Evolutionary conservation across 2,888 invertebrate species (phyloP).

Genomic region (Hecatera dysodea): DNA sequence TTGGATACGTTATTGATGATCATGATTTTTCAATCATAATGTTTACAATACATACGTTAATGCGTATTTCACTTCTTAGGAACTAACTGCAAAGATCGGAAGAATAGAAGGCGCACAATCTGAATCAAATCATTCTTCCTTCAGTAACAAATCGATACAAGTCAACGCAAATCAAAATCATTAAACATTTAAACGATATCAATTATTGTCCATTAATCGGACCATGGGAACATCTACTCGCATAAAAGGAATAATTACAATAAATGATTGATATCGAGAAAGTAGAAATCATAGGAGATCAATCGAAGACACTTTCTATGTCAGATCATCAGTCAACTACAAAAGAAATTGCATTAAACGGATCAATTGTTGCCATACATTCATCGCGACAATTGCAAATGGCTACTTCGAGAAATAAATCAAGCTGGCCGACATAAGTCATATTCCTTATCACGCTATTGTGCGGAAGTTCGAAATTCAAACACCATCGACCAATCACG

Average conservation of each 20-base stretch:
- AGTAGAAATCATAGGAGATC: conserved; percentile 75
- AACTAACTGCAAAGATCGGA: conserved; percentile 1
- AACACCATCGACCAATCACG: conserved; percentile 85
- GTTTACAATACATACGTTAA: conserved; percentile 1
- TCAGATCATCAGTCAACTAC: conserved; percentile 63
- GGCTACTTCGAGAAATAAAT: conserved; percentile 75
- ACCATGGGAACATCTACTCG: conserved; percentile 59
- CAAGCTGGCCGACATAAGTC: conserved; percentile 78
- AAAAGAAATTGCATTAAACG: conserved; percentile 69
- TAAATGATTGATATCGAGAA: conserved; percentile 77
- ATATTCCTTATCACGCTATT: conserved; percentile 86
- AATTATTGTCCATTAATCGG: conserved; percentile 58
- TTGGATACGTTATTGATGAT: neutral
- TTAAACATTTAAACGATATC: conserved; percentile 53
- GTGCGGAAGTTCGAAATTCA: conserved; percentile 87
- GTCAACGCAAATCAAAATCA: conserved; percentile 49
- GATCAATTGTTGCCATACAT: conserved; percentile 70
- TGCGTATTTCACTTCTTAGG: conserved; percentile 1
- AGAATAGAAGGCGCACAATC: neutral
- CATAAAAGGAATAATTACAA: conserved; percentile 67
- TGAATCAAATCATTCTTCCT: conserved; percentile 7
- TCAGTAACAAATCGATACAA: conserved; percentile 40
- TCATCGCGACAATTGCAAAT: conserved; percentile 68
- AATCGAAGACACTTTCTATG: conserved; percentile 75
- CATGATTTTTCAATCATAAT: conserved; percentile 11